Evolutionary conservation across 2,797 vertebrate genomes (phyloP), one percentile per base, ranked within the genome.

Genomic region (Gymnopithys bicolor): DNA sequence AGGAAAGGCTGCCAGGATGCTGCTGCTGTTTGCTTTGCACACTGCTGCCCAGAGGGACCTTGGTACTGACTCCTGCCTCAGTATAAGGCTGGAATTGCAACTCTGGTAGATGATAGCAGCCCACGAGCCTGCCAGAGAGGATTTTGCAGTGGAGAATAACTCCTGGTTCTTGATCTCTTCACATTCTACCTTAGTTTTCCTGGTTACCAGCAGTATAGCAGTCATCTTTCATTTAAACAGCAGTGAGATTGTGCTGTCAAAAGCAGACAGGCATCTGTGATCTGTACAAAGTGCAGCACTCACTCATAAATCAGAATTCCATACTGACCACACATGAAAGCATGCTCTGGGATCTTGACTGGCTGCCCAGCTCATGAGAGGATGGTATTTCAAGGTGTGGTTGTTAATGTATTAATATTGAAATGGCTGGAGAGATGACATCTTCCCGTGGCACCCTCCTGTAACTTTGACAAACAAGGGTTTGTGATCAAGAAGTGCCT

Each of bases 21-120:
- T 64, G 41, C 41, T 64, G 62, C 66, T 71, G 77, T 78, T 95
- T 94, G 87, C 73, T 85, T 93, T 97, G 96, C 83, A 79, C 81
- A 33, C 25, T 33, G 89, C 83, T 92, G 94, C 79, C 94, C 37
- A 1, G 35, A 25, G 37, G 74, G 56, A 74, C 24, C 49, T 74
- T 69, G 74, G 68, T 27, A 13, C 85, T 75, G 80, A 67, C 79
- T 95, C 55, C 91, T 89, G 49, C 52, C 87, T 93, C 71, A 15
- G 19, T 23, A 39, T 37, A n/a, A 28, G 13, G 7, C 13, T 95
- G 80, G 48, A 95, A 95, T 49, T 48, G 67, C 90, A 93, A 77
- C 68, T 64, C 33, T 1, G 0, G 58, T 56, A 48, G 71, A 78
- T 2, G 0, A 80, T n/a, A 90, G 66, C 5, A 7, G 59, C 81